Evolutionary conservation across 37 sponge, comb jelly and placozoan species (phyloP).

Genomic region (Oscarella lobularis): DNA sequence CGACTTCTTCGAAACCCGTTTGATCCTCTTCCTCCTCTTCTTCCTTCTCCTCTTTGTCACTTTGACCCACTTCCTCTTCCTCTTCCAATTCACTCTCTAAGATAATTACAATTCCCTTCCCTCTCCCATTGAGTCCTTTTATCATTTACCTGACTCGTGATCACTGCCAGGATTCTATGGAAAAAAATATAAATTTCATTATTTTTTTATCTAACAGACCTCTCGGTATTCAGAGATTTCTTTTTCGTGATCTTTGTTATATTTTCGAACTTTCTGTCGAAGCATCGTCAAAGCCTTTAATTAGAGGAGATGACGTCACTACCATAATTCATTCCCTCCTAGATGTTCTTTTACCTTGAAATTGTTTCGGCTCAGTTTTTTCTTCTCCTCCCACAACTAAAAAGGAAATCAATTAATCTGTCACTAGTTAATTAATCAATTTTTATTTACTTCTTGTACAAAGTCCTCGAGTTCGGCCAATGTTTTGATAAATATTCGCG

Average conservation of each 20-base stretch:
- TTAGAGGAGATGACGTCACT: slow-evolving; percentile 1
- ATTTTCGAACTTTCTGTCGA: slow-evolving; percentile 80
- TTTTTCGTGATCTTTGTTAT: slow-evolving; percentile 81
- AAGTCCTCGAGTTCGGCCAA: slow-evolving; percentile 84
- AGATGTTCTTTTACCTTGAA: slow-evolving; percentile 30
- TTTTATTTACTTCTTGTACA: slow-evolving; percentile 48
- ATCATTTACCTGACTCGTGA: no score
- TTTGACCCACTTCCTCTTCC: neutral
- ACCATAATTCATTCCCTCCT: neutral
- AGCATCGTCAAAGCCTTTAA: slow-evolving; percentile 63
- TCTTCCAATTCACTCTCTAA: slow-evolving; percentile 7
- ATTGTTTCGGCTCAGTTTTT: slow-evolving; percentile 80
- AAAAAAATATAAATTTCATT: no score
- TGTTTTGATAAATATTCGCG: slow-evolving; percentile 46
- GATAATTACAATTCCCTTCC: neutral
- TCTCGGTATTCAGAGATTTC: slow-evolving; percentile 47
- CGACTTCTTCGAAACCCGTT: slow-evolving; percentile 5
- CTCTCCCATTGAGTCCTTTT: no score
- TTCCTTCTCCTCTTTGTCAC: slow-evolving; percentile 15
- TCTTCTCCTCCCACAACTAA: slow-evolving; percentile 78
- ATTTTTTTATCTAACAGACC: no score
- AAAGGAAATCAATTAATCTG: slow-evolving; percentile 1
- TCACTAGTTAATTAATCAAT: neutral
- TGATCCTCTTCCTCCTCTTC: slow-evolving; percentile 9
- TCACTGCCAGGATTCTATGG: no score